A percentile compares a stretch with the other conserved stretches of the same genome.
These are phyloP conservation scores for Dynastes tityus DNA, from an alignment of 2,888 invertebrate genomes.

Conservation along the genomic window DNA sequence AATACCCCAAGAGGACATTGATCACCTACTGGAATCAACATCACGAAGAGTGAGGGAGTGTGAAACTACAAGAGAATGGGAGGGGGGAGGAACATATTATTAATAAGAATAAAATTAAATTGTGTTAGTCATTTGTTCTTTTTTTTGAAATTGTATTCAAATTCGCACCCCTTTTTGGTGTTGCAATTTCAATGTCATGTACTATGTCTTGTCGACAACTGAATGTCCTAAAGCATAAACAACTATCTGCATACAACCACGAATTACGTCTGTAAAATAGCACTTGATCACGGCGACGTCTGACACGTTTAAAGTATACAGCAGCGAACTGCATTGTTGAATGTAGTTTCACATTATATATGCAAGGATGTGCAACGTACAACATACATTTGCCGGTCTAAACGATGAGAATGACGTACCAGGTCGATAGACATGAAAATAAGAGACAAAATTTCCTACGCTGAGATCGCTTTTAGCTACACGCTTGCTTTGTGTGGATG, in stretches of 20 bases:
- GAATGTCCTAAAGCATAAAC: neutral
- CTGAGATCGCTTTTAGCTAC: neutral
- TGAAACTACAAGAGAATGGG: too few species aligned
- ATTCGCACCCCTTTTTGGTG: too few species aligned
- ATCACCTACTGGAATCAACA: too few species aligned
- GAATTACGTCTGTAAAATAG: neutral
- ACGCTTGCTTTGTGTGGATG: too few species aligned
- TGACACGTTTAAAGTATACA: neutral
- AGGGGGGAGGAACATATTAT: too few species aligned
- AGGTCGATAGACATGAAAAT: neutral
- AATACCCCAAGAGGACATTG: too few species aligned
- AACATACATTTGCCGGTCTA: neutral
- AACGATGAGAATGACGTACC: neutral
- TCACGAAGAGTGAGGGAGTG: too few species aligned
- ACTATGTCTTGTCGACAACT: too few species aligned
- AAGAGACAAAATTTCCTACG: neutral
- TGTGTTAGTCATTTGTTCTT: too few species aligned
- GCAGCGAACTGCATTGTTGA: neutral
- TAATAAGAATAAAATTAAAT: too few species aligned
- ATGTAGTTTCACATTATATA: neutral
- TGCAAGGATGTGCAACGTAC: neutral
- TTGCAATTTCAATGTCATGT: too few species aligned
- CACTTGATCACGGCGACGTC: neutral
- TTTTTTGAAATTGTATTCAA: too few species aligned
- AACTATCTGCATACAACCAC: neutral